Percentiles rank a stretch among this genome's conserved stretches.
Evolutionary conservation across 2,113 vertebrate species (phyloP).

Genomic region (Salvator merianae): DNA sequence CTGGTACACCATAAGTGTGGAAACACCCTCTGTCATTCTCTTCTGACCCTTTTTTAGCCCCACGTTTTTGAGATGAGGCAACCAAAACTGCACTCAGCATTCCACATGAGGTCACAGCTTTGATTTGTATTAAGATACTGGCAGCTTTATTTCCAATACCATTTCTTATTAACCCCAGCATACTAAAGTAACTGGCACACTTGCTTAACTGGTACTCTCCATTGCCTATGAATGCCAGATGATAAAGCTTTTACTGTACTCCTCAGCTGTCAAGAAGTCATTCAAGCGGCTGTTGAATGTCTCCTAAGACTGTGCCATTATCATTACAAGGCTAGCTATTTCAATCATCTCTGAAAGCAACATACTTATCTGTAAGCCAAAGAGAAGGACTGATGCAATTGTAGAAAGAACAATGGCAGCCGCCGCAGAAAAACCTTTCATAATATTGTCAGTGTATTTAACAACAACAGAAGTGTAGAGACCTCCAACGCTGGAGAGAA

Average conservation of each 20-base stretch:
- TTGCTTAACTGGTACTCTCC: no score
- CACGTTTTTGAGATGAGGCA: no score
- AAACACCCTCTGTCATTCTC: no score
- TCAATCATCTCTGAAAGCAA: constrained; percentile 37
- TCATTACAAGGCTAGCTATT: not conserved
- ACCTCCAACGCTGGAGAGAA: constrained; percentile 92
- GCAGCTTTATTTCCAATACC: no score
- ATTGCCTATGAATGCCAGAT: no score
- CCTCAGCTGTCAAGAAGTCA: not conserved
- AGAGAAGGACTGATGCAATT: constrained; percentile 88
- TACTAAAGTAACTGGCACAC: no score
- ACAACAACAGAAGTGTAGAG: constrained; percentile 96
- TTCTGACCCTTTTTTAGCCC: no score
- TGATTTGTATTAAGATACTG: no score
- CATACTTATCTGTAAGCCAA: constrained; percentile 96
- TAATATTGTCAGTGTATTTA: constrained; percentile 98
- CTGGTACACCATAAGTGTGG: no score
- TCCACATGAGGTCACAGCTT: no score
- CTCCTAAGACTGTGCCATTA: not conserved
- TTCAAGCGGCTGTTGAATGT: not conserved
- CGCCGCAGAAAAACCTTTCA: constrained; percentile 97
- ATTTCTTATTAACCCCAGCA: no score
- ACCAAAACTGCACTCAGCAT: no score
- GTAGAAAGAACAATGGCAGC: constrained; percentile 97
- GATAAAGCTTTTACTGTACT: not conserved